Evolutionary conservation across 2,113 vertebrate species (phyloP).

Genomic region (Nycticebus coucang): DNA sequence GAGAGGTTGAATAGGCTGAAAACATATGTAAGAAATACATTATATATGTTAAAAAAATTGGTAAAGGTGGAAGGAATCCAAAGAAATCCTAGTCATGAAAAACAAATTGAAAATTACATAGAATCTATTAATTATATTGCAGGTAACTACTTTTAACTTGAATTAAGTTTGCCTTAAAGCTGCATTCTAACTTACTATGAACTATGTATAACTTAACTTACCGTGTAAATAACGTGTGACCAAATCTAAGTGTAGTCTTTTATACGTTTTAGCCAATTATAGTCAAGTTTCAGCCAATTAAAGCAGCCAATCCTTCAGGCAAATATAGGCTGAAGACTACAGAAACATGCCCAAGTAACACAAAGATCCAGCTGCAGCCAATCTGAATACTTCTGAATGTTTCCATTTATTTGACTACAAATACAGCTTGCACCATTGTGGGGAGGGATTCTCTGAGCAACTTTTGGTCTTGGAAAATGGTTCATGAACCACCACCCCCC

Average conservation of each 20-base stretch:
- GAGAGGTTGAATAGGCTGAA: neutral
- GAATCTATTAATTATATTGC: neutral
- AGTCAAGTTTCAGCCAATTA: neutral
- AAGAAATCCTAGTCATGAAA: neutral
- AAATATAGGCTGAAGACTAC: neutral
- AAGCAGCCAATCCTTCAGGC: neutral
- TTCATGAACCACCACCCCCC: neutral
- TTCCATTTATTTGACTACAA: neutral
- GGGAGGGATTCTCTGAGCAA: neutral
- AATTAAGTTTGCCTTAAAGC: neutral
- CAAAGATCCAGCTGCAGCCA: neutral
- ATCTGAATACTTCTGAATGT: neutral
- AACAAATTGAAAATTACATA: neutral
- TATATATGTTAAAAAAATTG: neutral
- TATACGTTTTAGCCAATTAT: neutral
- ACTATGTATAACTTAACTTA: neutral
- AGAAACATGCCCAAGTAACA: neutral
- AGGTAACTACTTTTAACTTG: neutral
- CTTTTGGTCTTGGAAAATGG: neutral
- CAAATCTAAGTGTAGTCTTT: neutral
- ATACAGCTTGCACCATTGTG: neutral
- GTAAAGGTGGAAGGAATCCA: neutral
- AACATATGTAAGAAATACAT: neutral
- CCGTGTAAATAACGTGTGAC: neutral
- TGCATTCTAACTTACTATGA: neutral